Evolutionary conservation across 2,113 vertebrate species (phyloP).

Genomic region (Cottus gobio): DNA sequence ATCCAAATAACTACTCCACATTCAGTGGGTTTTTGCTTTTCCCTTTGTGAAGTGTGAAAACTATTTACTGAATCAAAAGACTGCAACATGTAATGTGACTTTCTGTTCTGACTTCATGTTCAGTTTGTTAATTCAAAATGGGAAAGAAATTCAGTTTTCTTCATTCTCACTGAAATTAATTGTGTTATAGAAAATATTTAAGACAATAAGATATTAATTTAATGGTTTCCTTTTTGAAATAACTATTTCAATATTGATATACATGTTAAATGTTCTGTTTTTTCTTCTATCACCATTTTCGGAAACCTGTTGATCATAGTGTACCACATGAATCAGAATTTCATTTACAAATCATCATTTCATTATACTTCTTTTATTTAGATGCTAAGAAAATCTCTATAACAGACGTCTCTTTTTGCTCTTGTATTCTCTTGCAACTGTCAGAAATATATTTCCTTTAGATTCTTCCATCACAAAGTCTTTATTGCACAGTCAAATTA

Average conservation of each 20-base stretch:
- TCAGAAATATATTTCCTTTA: not conserved
- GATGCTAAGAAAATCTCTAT: not conserved
- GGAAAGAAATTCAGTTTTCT: not conserved
- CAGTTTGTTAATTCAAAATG: not conserved
- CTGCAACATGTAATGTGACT: not conserved
- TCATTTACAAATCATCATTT: not conserved
- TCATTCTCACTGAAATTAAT: not conserved
- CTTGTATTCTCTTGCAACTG: not conserved
- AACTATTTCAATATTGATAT: not conserved
- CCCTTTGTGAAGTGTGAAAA: not conserved
- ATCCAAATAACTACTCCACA: rapidly evolving
- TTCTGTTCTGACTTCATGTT: not conserved
- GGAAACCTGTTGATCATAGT: not conserved
- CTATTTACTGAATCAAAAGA: not conserved
- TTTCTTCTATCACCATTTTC: not conserved
- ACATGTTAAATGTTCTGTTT: not conserved
- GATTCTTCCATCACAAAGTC: not conserved
- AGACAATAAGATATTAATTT: not conserved
- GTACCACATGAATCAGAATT: not conserved
- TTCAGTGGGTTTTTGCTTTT: conserved; percentile 51
- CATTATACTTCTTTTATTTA: not conserved
- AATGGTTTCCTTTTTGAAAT: not conserved
- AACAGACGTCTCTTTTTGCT: not conserved
- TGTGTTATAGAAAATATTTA: not conserved
- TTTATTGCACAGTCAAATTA: not conserved